Base-by-base conservation (phyloP, 2,113 vertebrate genomes). In the Talpa occidentalis region DNA sequence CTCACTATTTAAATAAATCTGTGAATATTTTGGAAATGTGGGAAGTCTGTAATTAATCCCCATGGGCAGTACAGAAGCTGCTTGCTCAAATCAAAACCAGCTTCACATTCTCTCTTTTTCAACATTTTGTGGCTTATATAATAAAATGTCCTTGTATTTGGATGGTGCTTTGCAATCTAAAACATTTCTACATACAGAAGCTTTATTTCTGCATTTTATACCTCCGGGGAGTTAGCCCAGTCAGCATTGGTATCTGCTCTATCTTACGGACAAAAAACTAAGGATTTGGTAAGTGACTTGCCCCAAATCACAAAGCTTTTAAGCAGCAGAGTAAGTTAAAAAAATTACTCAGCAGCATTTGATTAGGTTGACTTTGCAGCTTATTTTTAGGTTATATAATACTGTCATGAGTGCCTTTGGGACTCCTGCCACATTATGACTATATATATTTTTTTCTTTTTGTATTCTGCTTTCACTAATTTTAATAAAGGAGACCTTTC, bases 1-100 rank as follows among this genome's bases (percentile, higher is more conserved):
- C 19, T 94, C 30, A 81, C 49, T 88, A 94, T 96, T 96, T 97
- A 96, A 98, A 96, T 93, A 80, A 97, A 96, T 95, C 60, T 92
- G 44, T 92, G 94, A 94, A 66, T 96, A 88, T 94, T 96, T 95
- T 96, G 77, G 60, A 97, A 96, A 96, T 0, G 4, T 94, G 16
- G 90, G 49, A 96, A 94, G 67, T 94, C 87, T 70, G 22, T 97
- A 98, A 97, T 98, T 97, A 98, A 96, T 97, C 90, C 90, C 93
- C 88, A 62, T 88, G 91, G 93, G 59, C 83, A 89, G 70, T n/a
- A 47, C 76, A 84, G 82, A 97, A 95, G 54, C 69, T 88, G 52
- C 70, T 83, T 95, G 30, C 22, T 97, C 84, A 97, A 96, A 96
- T 96, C 64, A 90, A 77, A 90, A 95, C 44, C 30, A 94, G 16